A percentile compares a stretch with the other conserved stretches of the same genome.
phyloP scores from a whole-genome alignment of 2,888 invertebrate species.

The Caradrina clavipalpis region DNA sequence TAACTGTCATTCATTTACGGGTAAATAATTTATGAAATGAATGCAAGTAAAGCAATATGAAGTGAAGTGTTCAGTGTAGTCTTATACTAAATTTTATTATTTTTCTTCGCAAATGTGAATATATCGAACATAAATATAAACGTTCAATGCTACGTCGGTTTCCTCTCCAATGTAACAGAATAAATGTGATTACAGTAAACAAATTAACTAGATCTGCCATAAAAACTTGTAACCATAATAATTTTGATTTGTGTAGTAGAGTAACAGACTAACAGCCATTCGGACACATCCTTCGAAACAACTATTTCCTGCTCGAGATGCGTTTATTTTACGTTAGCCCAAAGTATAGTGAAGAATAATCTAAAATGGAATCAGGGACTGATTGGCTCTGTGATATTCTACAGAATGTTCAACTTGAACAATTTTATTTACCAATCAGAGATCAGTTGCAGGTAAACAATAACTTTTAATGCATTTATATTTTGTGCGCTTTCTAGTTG shows the following conservation, averaged over 20 bases:
- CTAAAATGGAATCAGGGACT: slow-evolving; percentile 88
- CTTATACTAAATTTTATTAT: slow-evolving; percentile 9
- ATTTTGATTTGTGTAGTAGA: slow-evolving; percentile 47
- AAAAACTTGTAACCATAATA: slow-evolving; percentile 36
- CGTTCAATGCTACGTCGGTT: slow-evolving; percentile 8
- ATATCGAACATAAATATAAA: slow-evolving; percentile 15
- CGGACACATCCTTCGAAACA: slow-evolving; percentile 55
- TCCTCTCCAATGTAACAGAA: slow-evolving; percentile 1
- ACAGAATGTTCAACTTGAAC: slow-evolving; percentile 97
- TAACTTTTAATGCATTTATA: slow-evolving; percentile 28
- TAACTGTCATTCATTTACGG: slow-evolving; percentile 59
- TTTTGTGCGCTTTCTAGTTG: not conserved
- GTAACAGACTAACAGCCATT: slow-evolving; percentile 52
- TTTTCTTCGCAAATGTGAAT: slow-evolving; percentile 45
- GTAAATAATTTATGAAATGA: slow-evolving; percentile 42
- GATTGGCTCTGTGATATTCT: slow-evolving; percentile 97
- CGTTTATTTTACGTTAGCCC: slow-evolving; percentile 69
- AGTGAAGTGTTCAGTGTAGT: not conserved
- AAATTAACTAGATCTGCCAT: slow-evolving; percentile 25
- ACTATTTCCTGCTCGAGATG: slow-evolving; percentile 85
- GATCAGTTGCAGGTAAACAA: slow-evolving; percentile 96
- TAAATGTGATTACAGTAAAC: slow-evolving; percentile 11
- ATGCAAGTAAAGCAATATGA: not conserved
- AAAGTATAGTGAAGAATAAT: slow-evolving; percentile 59
- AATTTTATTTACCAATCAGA: slow-evolving; percentile 96